phyloP scores from a whole-genome alignment of 2,113 vertebrate genomes.

The Saguinus midas region DNA sequence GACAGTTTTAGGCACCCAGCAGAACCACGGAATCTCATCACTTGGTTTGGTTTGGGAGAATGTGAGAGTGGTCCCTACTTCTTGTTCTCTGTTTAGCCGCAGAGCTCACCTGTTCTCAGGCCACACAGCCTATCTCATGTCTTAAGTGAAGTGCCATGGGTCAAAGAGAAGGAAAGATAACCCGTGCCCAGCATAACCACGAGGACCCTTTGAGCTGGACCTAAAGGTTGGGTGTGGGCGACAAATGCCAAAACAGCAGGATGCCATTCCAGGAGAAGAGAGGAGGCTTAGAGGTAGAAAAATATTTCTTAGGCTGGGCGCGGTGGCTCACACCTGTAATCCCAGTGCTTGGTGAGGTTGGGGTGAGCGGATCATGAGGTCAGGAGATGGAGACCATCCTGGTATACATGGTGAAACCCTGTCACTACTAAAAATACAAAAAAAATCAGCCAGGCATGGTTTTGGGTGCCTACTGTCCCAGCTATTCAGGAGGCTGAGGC shows the following conservation, averaged over 20 bases:
- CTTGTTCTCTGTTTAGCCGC: not conserved
- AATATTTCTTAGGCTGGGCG: not conserved
- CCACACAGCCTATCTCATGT: not conserved
- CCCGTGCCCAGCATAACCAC: accelerated
- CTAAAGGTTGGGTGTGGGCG: not conserved
- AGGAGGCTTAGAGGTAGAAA: not conserved
- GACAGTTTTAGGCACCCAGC: not conserved
- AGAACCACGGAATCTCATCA: not conserved
- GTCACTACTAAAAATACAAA: no score
- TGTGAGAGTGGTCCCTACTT: not conserved
- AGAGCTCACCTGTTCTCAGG: not conserved
- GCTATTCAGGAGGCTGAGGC: no score
- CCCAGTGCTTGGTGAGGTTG: no score
- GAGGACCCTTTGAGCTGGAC: not conserved
- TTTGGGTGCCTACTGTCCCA: no score
- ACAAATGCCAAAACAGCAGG: not conserved
- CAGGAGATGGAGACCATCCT: no score
- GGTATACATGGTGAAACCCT: no score
- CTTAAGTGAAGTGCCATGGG: not conserved
- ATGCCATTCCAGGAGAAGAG: not conserved
- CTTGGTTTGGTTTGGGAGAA: not conserved
- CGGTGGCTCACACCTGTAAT: no score
- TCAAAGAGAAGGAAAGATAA: not conserved
- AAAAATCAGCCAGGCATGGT: no score
- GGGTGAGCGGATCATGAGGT: no score